Base-by-base conservation (phyloP, 2,113 vertebrate genomes). In the Leptobrachium ailaonicum region DNA sequence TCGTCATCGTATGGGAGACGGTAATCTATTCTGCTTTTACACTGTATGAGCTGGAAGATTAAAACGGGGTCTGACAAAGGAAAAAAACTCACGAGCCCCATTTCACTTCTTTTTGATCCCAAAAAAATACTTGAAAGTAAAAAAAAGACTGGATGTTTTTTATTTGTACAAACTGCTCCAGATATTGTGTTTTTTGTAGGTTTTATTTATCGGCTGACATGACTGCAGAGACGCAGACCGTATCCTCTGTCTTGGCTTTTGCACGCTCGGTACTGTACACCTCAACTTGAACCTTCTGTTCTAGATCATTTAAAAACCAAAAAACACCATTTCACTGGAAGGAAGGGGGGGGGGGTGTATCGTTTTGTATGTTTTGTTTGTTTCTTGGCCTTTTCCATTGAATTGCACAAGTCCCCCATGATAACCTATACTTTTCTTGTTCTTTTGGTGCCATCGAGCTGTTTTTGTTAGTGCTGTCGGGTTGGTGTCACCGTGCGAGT, bases 71-170 rank as follows among this genome's bases (percentile, higher is more conserved):
- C 20, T 32, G 20, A 32, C 20, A 32, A 32, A 32, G 20, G 20
- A 32, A 32, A 32, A 32, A 32, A 32, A 32, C 20, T 32, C 20
- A 32, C 20, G 20, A n/a, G 20, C 20, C 20, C 20, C 20, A 32
- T 32, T 32, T 32, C 20, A 32, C 45, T 56, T 80, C 68, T 68
- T 68, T 58, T 68, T 80, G 56, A 45, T 54, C 72, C 58, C 12
- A 6, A 58, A 78, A 82, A 87, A 86, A 88, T 90, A 90, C 90
- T 91, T 91, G 90, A 91, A 91, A 85, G 20, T 67, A 47, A 54
- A 58, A 32, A 80, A 83, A 86, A 78, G 70, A 82, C 85, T 81
- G 83, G 20, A 83, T 58, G 71, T 54, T 80, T 32, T 87, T 69
- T 86, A 77, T 85, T 20, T 87, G 81, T 88, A 86, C 71, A 86